Conservation (phyloP, 1,140 invertebrate species). For the Aphidius ervi region DNA sequence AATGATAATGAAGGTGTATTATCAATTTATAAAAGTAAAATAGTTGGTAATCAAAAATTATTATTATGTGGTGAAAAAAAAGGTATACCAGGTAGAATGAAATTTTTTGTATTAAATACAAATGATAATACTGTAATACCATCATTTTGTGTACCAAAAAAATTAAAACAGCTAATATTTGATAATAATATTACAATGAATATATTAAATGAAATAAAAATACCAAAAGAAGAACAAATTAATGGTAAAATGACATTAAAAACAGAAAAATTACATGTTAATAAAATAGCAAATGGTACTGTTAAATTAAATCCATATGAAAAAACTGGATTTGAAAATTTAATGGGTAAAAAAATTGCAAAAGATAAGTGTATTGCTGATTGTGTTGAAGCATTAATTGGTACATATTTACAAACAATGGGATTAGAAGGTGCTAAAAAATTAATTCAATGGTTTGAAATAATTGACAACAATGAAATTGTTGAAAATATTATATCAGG, state of each 20-base stretch:
- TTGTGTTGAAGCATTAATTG: slow-evolving; percentile 79
- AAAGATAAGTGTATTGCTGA: slow-evolving; percentile 71
- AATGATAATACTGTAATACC: slow-evolving; percentile 67
- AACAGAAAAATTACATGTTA: slow-evolving; percentile 26
- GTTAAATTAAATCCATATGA: no score
- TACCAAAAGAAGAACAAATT: slow-evolving; percentile 46
- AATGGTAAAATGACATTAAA: slow-evolving; percentile 39
- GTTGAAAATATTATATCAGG: slow-evolving; percentile 45
- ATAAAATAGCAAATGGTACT: slow-evolving; percentile 28
- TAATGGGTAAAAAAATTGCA: slow-evolving; percentile 52
- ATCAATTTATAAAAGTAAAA: slow-evolving; percentile 67
- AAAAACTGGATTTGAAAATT: slow-evolving; percentile 44
- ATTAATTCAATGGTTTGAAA: slow-evolving; percentile 67
- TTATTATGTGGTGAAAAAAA: slow-evolving; percentile 62
- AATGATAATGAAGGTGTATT: slow-evolving; percentile 71
- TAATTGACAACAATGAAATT: slow-evolving; percentile 41
- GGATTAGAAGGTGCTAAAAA: slow-evolving; percentile 57
- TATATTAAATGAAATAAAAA: slow-evolving; percentile 47
- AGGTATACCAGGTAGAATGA: slow-evolving; percentile 57
- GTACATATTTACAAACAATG: slow-evolving; percentile 64
- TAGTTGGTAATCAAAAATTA: slow-evolving; percentile 80
- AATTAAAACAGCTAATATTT: slow-evolving; percentile 32
- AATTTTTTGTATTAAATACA: slow-evolving; percentile 63
- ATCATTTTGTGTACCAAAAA: slow-evolving; percentile 43
- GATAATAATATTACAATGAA: slow-evolving; percentile 42